Conservation (phyloP, 2,113 vertebrate genomes). For the Elgaria multicarinata region DNA sequence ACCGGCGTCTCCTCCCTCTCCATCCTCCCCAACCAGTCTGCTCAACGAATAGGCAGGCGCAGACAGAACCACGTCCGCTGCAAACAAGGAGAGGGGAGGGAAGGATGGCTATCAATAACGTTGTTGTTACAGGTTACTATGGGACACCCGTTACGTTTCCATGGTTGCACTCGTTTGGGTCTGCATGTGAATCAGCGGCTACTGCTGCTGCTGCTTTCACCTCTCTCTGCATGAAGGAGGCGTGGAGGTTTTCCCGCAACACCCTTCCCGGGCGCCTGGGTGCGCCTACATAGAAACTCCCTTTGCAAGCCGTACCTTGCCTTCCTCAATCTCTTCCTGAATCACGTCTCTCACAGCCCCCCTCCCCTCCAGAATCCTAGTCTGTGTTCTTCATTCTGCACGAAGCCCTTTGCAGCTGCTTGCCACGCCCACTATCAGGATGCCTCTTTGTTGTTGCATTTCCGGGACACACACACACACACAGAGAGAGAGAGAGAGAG, state of each 20-base stretch:
- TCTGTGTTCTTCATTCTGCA: no score
- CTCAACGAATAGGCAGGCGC: background rate
- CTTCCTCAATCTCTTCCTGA: background rate
- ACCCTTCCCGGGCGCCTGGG: background rate
- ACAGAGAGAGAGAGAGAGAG: no score
- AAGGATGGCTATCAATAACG: conserved; percentile 20
- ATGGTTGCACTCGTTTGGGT: conserved; percentile 48
- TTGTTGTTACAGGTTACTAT: conserved; percentile 56
- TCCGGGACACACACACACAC: background rate
- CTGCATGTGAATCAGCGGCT: conserved; percentile 1
- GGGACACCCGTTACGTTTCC: conserved; percentile 67
- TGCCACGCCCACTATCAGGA: background rate
- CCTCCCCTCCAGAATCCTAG: background rate
- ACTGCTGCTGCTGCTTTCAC: background rate
- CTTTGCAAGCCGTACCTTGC: no score
- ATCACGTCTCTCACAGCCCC: background rate
- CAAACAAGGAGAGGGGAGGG: conserved; percentile 15
- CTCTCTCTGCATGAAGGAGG: background rate
- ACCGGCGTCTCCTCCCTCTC: background rate
- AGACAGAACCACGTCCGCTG: conserved; percentile 7
- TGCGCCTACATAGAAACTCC: background rate
- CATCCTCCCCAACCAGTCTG: conserved; percentile 16
- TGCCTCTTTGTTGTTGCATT: conserved; percentile 15
- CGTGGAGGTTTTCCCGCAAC: background rate
- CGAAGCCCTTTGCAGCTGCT: background rate